These are phyloP conservation scores for Cavia aperea DNA, from an alignment of 2,113 vertebrate species.

Conservation along the genomic window DNA sequence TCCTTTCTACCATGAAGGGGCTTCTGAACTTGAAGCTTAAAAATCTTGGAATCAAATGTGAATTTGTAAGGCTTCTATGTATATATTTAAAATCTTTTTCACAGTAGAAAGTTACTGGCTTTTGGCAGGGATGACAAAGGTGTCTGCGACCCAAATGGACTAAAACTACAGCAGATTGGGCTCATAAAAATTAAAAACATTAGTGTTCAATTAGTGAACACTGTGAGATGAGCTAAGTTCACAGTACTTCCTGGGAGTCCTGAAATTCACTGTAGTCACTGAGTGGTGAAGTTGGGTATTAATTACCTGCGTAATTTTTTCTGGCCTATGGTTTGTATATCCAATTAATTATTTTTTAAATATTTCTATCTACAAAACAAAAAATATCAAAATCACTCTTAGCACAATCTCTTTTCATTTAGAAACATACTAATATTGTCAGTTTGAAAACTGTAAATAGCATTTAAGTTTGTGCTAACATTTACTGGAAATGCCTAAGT, in stretches of 20 bases:
- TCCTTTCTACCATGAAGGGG: background rate
- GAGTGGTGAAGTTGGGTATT: background rate
- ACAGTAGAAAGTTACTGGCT: background rate
- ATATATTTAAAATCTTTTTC: background rate
- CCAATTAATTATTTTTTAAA: conserved; percentile 55
- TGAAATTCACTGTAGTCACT: background rate
- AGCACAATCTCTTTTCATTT: conserved; percentile 30
- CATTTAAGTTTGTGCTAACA: conserved; percentile 54
- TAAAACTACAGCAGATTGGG: background rate
- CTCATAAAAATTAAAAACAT: background rate
- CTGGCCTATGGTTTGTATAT: conserved; percentile 43
- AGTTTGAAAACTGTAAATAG: conserved; percentile 53
- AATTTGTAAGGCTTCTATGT: background rate
- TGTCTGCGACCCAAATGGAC: background rate
- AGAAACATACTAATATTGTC: conserved; percentile 34
- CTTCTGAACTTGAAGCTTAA: background rate
- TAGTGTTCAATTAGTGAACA: background rate
- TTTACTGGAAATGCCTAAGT: conserved; percentile 59
- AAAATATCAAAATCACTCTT: conserved; percentile 6
- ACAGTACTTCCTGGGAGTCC: background rate
- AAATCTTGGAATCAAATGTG: background rate
- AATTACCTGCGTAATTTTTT: background rate
- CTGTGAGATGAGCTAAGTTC: background rate
- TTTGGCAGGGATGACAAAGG: background rate
- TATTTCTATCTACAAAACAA: conserved; percentile 41